phyloP scores from a whole-genome alignment of 1,140 invertebrate species.

The Drosophila simulans region DNA sequence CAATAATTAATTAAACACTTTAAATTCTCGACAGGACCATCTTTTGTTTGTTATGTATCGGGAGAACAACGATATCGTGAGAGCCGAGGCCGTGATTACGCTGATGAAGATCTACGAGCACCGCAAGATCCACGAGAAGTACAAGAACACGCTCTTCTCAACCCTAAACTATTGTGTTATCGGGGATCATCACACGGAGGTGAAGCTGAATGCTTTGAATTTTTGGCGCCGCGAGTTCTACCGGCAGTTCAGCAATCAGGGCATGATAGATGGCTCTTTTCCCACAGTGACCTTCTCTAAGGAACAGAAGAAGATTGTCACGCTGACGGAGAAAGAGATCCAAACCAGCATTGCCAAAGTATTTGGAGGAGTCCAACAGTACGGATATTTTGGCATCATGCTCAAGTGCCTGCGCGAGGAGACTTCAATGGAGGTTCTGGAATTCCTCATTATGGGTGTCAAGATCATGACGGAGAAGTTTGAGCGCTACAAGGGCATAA shows the following conservation, averaged over 20 bases:
- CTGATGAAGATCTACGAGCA: constrained; percentile 88
- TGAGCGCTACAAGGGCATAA: constrained; percentile 74
- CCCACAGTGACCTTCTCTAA: constrained; percentile 91
- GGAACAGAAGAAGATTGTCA: constrained; percentile 90
- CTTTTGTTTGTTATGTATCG: constrained; percentile 87
- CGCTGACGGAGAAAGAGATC: constrained; percentile 88
- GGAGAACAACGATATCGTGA: constrained; percentile 90
- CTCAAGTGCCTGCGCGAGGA: constrained; percentile 88
- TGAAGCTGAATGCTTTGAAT: constrained; percentile 88
- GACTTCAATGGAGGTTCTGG: constrained; percentile 89
- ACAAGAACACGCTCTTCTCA: constrained; percentile 85
- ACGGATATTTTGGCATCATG: constrained; percentile 89
- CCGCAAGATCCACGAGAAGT: constrained; percentile 86
- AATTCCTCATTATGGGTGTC: constrained; percentile 86
- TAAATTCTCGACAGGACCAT: constrained; percentile 86
- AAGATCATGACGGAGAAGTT: constrained; percentile 85
- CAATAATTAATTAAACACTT: background rate
- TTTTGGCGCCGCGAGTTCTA: constrained; percentile 90
- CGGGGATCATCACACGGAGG: constrained; percentile 92
- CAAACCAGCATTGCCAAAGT: constrained; percentile 88
- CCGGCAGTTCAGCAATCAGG: constrained; percentile 88
- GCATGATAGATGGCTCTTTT: constrained; percentile 91
- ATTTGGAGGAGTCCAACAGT: constrained; percentile 87
- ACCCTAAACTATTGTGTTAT: constrained; percentile 88
- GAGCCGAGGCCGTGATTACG: constrained; percentile 89